Conservation (phyloP, 2,888 invertebrate species). For the Drosophila longiperda region DNA sequence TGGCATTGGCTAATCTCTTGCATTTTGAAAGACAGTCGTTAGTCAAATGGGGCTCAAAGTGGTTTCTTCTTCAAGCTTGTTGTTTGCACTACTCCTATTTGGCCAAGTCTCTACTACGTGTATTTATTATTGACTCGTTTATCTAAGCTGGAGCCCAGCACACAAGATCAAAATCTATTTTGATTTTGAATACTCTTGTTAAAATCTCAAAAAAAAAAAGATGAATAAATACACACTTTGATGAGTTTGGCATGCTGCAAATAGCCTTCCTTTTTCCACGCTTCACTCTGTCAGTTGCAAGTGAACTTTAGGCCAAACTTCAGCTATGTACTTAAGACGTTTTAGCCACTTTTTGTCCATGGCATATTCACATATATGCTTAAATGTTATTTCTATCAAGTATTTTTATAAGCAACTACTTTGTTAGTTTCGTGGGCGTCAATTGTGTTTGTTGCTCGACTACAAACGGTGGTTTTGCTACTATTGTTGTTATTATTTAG, state of each 20-base stretch:
- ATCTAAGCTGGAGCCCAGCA: neutral
- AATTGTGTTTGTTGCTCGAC: constrained; percentile 48
- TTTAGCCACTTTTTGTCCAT: constrained; percentile 49
- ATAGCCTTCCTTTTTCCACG: constrained; percentile 75
- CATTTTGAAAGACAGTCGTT: constrained; percentile 58
- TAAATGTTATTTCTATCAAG: constrained; percentile 78
- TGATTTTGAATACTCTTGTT: constrained; percentile 46
- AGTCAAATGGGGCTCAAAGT: constrained; percentile 1
- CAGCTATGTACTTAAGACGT: constrained; percentile 28
- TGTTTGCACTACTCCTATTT: constrained; percentile 1
- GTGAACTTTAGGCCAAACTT: constrained; percentile 42
- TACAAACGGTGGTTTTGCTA: neutral
- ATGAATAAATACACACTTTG: constrained; percentile 36
- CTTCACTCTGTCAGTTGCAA: constrained; percentile 52
- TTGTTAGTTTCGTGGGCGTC: constrained; percentile 63
- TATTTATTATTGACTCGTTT: constrained; percentile 20
- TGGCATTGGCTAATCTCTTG: constrained; percentile 72
- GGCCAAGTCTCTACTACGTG: neutral
- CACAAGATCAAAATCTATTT: constrained; percentile 33
- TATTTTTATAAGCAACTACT: constrained; percentile 75
- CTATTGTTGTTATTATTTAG: constrained; percentile 22
- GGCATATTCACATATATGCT: constrained; percentile 25
- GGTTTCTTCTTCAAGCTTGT: constrained; percentile 5
- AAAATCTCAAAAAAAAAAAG: constrained; percentile 2
- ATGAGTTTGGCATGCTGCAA: constrained; percentile 60